A percentile compares a stretch with the other conserved stretches of the same genome.
phyloP scores from a whole-genome alignment of 2,113 vertebrate species.

The Ovibos moschatus region DNA sequence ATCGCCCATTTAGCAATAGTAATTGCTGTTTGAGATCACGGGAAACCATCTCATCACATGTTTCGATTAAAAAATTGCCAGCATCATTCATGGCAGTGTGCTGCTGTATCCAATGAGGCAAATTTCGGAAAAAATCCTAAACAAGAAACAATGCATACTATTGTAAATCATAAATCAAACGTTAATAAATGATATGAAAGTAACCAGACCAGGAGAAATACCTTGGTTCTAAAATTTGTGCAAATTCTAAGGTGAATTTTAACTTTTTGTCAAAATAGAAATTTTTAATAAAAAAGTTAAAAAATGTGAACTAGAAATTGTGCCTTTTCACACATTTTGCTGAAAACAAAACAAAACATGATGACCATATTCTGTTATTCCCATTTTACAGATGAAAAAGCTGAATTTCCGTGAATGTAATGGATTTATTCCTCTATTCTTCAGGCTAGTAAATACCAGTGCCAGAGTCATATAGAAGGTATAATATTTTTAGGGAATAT shows the following conservation, averaged over 20 bases:
- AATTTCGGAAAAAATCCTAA: conserved; percentile 84
- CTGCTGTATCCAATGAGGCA: conserved; percentile 92
- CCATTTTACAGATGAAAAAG: not conserved
- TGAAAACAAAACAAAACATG: not conserved
- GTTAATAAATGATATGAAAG: not conserved
- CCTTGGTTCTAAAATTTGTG: not conserved
- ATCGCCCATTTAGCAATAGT: conserved; percentile 89
- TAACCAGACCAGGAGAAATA: not conserved
- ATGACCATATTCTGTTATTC: not conserved
- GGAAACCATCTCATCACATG: conserved; percentile 95
- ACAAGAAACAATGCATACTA: not conserved
- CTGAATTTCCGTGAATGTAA: not conserved
- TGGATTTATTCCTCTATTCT: not conserved
- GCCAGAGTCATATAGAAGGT: not conserved
- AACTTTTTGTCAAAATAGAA: not conserved
- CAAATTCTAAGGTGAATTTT: not conserved
- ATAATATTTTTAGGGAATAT: not conserved
- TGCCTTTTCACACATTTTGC: not conserved
- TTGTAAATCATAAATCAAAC: not conserved
- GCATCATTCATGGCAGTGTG: conserved; percentile 98
- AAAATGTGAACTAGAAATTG: not conserved
- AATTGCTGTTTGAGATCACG: conserved; percentile 97
- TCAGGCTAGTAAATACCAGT: not conserved
- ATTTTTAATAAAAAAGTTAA: not conserved
- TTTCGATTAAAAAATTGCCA: conserved; percentile 98